Conservation (phyloP, 2,888 invertebrate species). For the Phasia obesa region DNA sequence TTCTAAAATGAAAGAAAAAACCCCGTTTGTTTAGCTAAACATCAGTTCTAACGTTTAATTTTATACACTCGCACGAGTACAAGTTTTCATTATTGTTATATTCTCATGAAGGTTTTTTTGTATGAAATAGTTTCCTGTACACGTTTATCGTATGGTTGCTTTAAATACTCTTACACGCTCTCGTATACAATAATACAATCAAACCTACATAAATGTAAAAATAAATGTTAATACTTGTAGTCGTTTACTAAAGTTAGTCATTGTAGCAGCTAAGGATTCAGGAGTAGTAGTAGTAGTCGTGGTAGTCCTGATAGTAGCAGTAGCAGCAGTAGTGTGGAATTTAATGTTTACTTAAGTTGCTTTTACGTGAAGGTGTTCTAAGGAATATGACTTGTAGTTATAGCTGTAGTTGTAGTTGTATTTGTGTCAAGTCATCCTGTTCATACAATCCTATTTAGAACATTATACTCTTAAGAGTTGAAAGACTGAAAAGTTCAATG, state of each 20-base stretch:
- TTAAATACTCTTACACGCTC: constrained; percentile 23
- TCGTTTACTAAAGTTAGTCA: constrained; percentile 51
- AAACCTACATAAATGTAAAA: not conserved
- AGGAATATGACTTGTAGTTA: constrained; percentile 45
- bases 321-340: constrained; percentile 11
- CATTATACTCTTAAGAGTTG: constrained; percentile 51
- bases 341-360: constrained; percentile 69
- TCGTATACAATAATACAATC: not conserved
- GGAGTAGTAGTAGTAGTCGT: not conserved
- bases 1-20: not conserved
- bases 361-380: constrained; percentile 64
- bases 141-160: constrained; percentile 62
- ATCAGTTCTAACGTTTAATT: constrained; percentile 50
- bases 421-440: constrained; percentile 25
- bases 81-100: constrained; percentile 11
- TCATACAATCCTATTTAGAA: constrained; percentile 3
- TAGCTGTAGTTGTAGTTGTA: not conserved
- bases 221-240: constrained; percentile 21
- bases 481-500: constrained; percentile 66
- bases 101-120: constrained; percentile 9
- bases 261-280: not conserved
- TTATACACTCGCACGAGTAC: constrained; percentile 29
- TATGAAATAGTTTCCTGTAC: constrained; percentile 64
- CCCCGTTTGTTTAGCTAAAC: constrained; percentile 58
- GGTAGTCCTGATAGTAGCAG: too few species aligned